These are phyloP conservation scores for Panurus biarmicus DNA, from an alignment of 2,113 vertebrate species.

Conservation along the genomic window DNA sequence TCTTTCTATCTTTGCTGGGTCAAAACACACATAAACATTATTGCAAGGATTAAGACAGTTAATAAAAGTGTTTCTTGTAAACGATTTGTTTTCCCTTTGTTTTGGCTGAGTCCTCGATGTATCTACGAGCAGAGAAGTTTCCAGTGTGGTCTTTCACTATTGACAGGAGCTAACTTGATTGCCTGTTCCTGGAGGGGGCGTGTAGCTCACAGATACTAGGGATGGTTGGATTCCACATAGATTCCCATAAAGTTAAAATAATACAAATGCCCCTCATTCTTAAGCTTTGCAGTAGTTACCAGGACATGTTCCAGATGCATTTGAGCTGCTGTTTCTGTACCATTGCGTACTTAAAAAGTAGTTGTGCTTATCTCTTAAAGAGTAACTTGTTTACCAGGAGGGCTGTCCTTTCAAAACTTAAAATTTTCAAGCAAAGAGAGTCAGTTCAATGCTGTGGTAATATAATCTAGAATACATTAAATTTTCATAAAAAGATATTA, in stretches of 20 bases:
- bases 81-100: neutral
- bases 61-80: neutral
- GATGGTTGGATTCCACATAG: accelerated
- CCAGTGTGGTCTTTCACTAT: neutral
- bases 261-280: neutral
- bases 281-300: neutral
- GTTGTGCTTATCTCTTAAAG: neutral
- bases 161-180: neutral
- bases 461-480: neutral
- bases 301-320: accelerated
- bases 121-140: neutral
- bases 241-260: neutral
- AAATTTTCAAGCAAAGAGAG: neutral
- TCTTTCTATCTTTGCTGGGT: neutral
- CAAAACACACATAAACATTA: accelerated
- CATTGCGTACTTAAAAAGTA: neutral
- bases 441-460: neutral
- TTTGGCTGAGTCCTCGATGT: neutral
- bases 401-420: neutral
- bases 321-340: neutral
- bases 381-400: neutral
- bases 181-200: neutral
- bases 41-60: neutral
- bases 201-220: neutral
- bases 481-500: neutral